phyloP scores from a whole-genome alignment of 1,140 invertebrate species.

The Episyrphus balteatus region DNA sequence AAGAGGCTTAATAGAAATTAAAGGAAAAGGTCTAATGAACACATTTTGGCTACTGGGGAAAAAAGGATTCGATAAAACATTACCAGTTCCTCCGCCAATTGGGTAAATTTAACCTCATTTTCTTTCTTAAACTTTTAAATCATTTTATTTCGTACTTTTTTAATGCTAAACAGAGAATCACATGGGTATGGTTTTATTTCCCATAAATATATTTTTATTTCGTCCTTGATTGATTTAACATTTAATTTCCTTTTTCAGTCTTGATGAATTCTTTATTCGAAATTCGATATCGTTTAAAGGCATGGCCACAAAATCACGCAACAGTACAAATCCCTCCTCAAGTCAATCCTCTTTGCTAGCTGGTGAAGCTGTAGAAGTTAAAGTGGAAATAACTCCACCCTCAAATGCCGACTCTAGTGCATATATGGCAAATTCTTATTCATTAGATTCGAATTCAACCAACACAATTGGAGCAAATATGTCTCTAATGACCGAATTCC shows the following conservation, averaged over 20 bases:
- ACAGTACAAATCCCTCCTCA: slow-evolving; percentile 33
- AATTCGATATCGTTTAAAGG: slow-evolving; percentile 31
- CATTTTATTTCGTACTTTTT: slow-evolving; percentile 1
- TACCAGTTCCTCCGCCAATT: slow-evolving; percentile 66
- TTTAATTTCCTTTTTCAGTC: slow-evolving; percentile 28
- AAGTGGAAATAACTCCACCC: slow-evolving; percentile 34
- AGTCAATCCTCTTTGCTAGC: slow-evolving; percentile 35
- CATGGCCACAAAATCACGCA: slow-evolving; percentile 29
- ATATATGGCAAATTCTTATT: slow-evolving; percentile 30
- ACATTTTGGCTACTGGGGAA: slow-evolving; percentile 87
- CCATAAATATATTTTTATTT: background rate
- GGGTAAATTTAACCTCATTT: too few species aligned
- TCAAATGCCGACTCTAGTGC: slow-evolving; percentile 22
- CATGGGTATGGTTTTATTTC: slow-evolving; percentile 24
- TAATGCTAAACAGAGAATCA: slow-evolving; percentile 18
- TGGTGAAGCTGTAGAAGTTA: slow-evolving; percentile 33
- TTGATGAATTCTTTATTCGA: slow-evolving; percentile 45
- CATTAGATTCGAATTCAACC: slow-evolving; percentile 32
- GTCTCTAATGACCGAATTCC: slow-evolving; percentile 28
- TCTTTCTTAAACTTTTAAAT: too few species aligned
- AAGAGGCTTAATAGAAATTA: slow-evolving; percentile 70
- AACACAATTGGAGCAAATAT: slow-evolving; percentile 31
- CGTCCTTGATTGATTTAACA: background rate
- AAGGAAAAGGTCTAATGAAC: slow-evolving; percentile 80
- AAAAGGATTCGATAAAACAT: slow-evolving; percentile 72